Percentiles rank a stretch among this genome's conserved stretches.
Conservation (phyloP, 1,140 invertebrate genomes). For the Cherax quadricarinatus region DNA sequence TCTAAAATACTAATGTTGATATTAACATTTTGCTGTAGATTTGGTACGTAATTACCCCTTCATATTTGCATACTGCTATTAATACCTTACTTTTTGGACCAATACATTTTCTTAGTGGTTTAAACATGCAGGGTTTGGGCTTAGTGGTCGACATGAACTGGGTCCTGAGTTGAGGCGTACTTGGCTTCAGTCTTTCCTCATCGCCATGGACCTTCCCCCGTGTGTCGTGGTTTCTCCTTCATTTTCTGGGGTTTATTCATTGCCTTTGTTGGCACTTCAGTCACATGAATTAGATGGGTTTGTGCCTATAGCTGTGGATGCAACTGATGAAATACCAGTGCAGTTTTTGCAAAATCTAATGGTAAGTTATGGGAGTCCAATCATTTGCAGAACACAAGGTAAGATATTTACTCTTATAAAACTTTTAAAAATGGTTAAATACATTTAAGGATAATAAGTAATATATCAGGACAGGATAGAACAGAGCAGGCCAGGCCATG, state of each 20-base stretch:
- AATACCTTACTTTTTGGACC: neutral
- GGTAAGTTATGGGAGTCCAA: conserved; percentile 17
- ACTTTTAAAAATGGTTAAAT: too few relatives aligned
- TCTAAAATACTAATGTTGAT: neutral
- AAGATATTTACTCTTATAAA: too few relatives aligned
- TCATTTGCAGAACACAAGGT: neutral
- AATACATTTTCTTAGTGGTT: conserved; percentile 8
- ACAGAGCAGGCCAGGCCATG: too few relatives aligned
- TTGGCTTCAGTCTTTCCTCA: conserved; percentile 60
- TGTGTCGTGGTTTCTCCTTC: conserved; percentile 63
- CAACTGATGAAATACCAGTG: conserved; percentile 55
- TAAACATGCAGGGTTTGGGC: conserved; percentile 49
- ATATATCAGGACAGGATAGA: too few relatives aligned
- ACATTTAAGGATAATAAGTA: too few relatives aligned
- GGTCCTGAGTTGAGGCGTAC: conserved; percentile 51
- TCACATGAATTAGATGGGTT: conserved; percentile 60
- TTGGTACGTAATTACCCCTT: neutral
- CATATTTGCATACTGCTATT: neutral
- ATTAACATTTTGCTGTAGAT: neutral
- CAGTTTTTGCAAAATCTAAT: conserved; percentile 25
- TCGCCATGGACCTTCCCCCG: conserved; percentile 55
- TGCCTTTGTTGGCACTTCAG: conserved; percentile 58
- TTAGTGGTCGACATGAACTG: conserved; percentile 55
- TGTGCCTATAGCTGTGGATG: conserved; percentile 65
- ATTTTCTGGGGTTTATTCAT: conserved; percentile 63